These are phyloP conservation scores for Eptesicus fuscus DNA, from an alignment of 2,113 vertebrate species.

Conservation along the genomic window DNA sequence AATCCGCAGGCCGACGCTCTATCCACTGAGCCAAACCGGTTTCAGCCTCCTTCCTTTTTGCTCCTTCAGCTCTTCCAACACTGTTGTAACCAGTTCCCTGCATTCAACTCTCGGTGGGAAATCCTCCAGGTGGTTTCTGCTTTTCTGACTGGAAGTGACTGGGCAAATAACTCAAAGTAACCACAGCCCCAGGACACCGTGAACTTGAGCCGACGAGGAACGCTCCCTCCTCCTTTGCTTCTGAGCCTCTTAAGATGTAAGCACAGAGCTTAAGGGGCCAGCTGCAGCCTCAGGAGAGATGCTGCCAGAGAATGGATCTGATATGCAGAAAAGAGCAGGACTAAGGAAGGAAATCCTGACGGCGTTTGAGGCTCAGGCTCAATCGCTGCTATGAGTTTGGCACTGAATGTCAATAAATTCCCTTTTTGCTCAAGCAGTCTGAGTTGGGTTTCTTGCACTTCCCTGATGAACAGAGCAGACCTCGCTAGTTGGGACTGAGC, in stretches of 20 bases:
- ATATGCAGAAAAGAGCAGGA: background rate
- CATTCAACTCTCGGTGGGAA: background rate
- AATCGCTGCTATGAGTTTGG: background rate
- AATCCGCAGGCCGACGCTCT: too few species aligned
- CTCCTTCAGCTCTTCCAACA: background rate
- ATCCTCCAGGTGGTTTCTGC: background rate
- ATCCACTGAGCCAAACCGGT: too few species aligned
- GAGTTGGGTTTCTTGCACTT: background rate
- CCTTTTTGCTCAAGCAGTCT: background rate
- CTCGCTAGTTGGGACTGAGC: background rate
- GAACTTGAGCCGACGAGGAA: background rate
- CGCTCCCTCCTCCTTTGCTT: background rate
- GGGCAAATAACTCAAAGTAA: background rate
- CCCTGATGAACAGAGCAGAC: background rate
- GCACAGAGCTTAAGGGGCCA: background rate
- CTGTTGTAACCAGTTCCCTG: background rate
- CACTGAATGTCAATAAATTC: background rate
- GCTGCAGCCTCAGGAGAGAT: background rate
- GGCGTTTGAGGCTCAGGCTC: background rate
- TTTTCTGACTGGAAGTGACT: background rate
- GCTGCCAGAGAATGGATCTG: background rate
- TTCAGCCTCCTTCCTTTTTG: background rate
- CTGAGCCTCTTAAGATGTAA: background rate
- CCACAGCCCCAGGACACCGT: background rate
- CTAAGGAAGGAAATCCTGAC: background rate